Conservation (phyloP, 2,888 invertebrate species). For the Leucoma salicis region DNA sequence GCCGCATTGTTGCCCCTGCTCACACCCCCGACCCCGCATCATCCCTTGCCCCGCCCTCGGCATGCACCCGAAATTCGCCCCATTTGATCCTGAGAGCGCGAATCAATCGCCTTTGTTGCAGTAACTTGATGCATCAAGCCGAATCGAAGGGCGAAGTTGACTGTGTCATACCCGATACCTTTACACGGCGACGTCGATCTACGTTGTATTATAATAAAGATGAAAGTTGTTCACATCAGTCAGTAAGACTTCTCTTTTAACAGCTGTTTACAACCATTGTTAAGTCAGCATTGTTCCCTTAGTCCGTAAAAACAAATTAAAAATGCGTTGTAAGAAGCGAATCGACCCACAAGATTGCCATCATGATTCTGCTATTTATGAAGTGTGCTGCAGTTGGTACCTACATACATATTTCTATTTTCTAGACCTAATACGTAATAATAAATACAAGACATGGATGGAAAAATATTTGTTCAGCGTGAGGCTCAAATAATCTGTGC, state of each 20-base stretch:
- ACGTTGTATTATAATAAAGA: slow-evolving; percentile 17
- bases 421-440: too few species aligned
- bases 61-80: slow-evolving; percentile 74
- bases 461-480: too few species aligned
- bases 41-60: slow-evolving; percentile 49
- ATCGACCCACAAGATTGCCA: slow-evolving; percentile 11
- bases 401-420: too few species aligned
- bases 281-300: slow-evolving; percentile 30
- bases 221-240: slow-evolving; percentile 13
- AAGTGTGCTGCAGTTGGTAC: too few species aligned
- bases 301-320: slow-evolving; percentile 25
- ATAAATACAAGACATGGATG: too few species aligned
- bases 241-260: slow-evolving; percentile 23
- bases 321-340: slow-evolving; percentile 33
- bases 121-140: slow-evolving; percentile 59
- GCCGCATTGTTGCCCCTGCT: slow-evolving; percentile 76
- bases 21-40: slow-evolving; percentile 31
- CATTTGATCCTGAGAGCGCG: slow-evolving; percentile 72
- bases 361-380: too few species aligned
- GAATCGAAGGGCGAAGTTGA: slow-evolving; percentile 38
- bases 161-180: slow-evolving; percentile 19
- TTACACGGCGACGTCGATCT: slow-evolving; percentile 16
- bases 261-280: slow-evolving; percentile 36
- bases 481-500: too few species aligned
- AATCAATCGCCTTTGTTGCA: slow-evolving; percentile 79